These are phyloP conservation scores for Zelostemma sp. DNA, from an alignment of 1,140 invertebrate genomes.

Conservation along the genomic window DNA sequence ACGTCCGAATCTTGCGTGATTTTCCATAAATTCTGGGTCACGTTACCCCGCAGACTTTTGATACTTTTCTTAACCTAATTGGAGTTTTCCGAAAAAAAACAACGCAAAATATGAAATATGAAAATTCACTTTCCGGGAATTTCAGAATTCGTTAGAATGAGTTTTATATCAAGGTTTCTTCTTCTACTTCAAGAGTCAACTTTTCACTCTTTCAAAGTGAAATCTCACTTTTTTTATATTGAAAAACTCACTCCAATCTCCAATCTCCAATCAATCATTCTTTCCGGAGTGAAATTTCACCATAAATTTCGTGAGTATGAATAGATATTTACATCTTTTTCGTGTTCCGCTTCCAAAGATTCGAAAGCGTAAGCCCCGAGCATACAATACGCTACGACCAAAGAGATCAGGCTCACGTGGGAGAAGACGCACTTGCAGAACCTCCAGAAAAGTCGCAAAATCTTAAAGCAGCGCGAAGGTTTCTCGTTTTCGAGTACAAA, in stretches of 20 bases:
- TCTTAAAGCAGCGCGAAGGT: slow-evolving; percentile 67
- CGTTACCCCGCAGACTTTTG: slow-evolving; percentile 77
- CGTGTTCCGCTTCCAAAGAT: slow-evolving; percentile 81
- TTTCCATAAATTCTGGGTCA: slow-evolving; percentile 84
- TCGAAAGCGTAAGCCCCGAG: slow-evolving; percentile 89
- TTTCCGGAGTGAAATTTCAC: too few species aligned
- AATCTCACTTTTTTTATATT: too few species aligned
- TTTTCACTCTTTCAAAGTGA: too few species aligned
- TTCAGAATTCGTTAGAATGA: too few species aligned
- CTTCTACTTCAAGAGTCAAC: too few species aligned
- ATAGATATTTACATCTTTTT: slow-evolving; percentile 76
- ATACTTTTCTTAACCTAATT: slow-evolving; percentile 85
- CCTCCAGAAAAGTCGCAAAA: slow-evolving; percentile 78
- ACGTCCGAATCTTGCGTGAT: slow-evolving; percentile 77
- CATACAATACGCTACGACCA: slow-evolving; percentile 90
- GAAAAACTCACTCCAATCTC: too few species aligned
- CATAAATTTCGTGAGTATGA: too few species aligned
- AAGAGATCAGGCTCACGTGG: slow-evolving; percentile 87
- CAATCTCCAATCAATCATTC: too few species aligned
- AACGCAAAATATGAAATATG: too few species aligned
- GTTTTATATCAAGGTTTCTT: too few species aligned
- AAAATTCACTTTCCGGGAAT: too few species aligned
- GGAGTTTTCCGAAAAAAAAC: too few species aligned
- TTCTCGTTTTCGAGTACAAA: not conserved
- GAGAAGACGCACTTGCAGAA: slow-evolving; percentile 87